A percentile compares a stretch with the other conserved stretches of the same genome.
Conservation (phyloP, 2,888 invertebrate genomes). For the Penaeus monodon region DNA sequence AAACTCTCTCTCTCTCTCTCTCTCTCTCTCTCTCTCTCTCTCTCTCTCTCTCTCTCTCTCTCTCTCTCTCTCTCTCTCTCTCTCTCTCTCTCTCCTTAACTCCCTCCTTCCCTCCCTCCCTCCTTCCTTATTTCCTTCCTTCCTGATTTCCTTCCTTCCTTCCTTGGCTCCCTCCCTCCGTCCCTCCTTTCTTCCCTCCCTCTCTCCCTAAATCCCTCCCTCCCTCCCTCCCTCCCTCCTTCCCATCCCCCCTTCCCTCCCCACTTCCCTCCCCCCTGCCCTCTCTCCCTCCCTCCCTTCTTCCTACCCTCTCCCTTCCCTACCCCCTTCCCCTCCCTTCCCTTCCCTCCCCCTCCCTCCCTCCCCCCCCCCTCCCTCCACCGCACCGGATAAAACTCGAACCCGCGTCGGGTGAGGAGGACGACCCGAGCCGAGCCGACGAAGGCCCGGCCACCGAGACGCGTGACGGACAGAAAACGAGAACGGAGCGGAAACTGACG, state of each 20-base stretch:
- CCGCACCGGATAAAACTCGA: neutral
- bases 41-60: neutral
- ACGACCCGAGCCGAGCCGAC: neutral
- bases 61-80: neutral
- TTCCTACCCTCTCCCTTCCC: too few relatives aligned
- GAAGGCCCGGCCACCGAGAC: too few relatives aligned
- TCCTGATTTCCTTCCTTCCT: too few relatives aligned
- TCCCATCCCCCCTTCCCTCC: neutral
- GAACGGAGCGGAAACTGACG: slow-evolving; percentile 23
- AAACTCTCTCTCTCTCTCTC: neutral
- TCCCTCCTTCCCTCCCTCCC: neutral
- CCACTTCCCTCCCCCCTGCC: neutral
- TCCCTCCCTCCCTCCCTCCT: neutral
- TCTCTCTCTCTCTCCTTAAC: neutral
- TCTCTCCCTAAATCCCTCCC: neutral
- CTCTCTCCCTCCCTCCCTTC: neutral
- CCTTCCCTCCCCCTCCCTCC: neutral
- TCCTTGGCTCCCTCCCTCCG: neutral
- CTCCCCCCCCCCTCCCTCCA: neutral
- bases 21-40: neutral
- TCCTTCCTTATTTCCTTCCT: neutral
- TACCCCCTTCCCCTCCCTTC: neutral
- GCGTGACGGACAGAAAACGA: neutral
- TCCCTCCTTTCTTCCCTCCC: too few relatives aligned
- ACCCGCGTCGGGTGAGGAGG: neutral